A percentile compares a stretch with the other conserved stretches of the same genome.
Conservation (phyloP, 2,888 invertebrate genomes). For the Agrochola litura region DNA sequence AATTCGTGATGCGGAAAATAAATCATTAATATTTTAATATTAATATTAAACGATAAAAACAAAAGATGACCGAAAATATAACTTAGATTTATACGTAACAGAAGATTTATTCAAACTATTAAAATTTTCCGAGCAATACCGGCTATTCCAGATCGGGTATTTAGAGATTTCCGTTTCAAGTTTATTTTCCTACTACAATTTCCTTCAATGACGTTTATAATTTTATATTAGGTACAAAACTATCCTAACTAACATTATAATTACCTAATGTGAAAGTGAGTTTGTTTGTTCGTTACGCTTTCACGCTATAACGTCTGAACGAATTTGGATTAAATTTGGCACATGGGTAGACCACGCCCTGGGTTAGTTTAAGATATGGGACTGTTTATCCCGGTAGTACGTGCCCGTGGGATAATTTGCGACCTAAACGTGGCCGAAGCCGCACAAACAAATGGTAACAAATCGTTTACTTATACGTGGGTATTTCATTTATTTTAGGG, state of each 20-base stretch:
- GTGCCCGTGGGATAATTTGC: no score
- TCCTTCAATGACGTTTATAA: not conserved
- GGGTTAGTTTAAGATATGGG: no score
- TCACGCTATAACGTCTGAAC: no score
- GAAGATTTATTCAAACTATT: constrained; percentile 29
- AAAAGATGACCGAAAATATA: constrained; percentile 25
- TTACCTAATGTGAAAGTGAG: no score
- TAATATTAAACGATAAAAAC: not conserved
- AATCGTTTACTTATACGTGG: not conserved
- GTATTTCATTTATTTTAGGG: constrained; percentile 84
- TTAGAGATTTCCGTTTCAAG: constrained; percentile 20
- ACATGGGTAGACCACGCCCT: no score
- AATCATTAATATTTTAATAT: not conserved
- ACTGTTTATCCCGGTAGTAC: no score
- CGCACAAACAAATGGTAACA: no score
- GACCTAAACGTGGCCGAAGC: no score
- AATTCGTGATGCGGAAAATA: not conserved
- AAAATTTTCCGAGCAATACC: constrained; percentile 2
- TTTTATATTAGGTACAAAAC: not conserved
- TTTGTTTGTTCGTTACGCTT: no score
- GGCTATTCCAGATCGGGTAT: constrained; percentile 19
- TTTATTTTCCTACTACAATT: constrained; percentile 18
- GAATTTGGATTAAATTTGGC: no score
- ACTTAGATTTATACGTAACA: constrained; percentile 15
- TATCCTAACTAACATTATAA: not conserved